phyloP scores from a whole-genome alignment of 2,113 vertebrate genomes.

The Syngnathus typhle region DNA sequence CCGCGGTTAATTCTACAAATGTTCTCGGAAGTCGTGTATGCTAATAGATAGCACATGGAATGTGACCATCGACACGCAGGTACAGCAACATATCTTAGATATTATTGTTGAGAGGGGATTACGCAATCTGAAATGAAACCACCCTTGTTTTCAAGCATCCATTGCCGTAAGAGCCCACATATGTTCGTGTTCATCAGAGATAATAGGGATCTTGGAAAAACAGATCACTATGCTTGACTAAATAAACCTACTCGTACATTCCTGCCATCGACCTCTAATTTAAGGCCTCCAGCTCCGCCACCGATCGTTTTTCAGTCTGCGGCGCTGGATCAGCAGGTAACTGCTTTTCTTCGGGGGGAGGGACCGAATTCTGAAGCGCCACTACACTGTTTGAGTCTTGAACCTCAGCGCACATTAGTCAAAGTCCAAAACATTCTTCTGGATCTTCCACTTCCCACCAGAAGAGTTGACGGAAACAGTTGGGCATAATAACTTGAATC shows the following conservation, averaged over 20 bases:
- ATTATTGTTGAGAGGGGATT: too few relatives aligned
- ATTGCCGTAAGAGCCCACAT: slow-evolving; percentile 22
- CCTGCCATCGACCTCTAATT: slow-evolving; percentile 62
- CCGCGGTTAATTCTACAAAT: slow-evolving; percentile 58
- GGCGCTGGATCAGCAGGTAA: slow-evolving; percentile 24
- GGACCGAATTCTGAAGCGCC: slow-evolving; percentile 18
- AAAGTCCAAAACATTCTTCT: slow-evolving; percentile 21
- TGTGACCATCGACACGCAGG: slow-evolving; percentile 37
- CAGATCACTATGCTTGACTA: slow-evolving; percentile 62
- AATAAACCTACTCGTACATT: slow-evolving; percentile 65
- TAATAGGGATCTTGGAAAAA: slow-evolving; percentile 65
- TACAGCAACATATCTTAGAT: slow-evolving; percentile 9
- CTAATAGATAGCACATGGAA: slow-evolving; percentile 65
- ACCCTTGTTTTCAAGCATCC: slow-evolving; percentile 52
- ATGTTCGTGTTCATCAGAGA: slow-evolving; percentile 66
- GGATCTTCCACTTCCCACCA: slow-evolving; percentile 6
- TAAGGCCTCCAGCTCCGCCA: slow-evolving; percentile 41
- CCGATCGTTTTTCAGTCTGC: slow-evolving; percentile 46
- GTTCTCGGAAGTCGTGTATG: slow-evolving; percentile 48
- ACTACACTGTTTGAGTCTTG: slow-evolving; percentile 24
- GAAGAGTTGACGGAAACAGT: slow-evolving; percentile 31
- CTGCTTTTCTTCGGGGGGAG: slow-evolving; percentile 2
- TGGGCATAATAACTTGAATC: slow-evolving; percentile 61
- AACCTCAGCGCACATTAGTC: slow-evolving; percentile 13
- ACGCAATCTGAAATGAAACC: slow-evolving; percentile 10